These are phyloP conservation scores for Anguilla pacifica DNA, from an alignment of 2,797 vertebrate species.

Conservation along the genomic window DNA sequence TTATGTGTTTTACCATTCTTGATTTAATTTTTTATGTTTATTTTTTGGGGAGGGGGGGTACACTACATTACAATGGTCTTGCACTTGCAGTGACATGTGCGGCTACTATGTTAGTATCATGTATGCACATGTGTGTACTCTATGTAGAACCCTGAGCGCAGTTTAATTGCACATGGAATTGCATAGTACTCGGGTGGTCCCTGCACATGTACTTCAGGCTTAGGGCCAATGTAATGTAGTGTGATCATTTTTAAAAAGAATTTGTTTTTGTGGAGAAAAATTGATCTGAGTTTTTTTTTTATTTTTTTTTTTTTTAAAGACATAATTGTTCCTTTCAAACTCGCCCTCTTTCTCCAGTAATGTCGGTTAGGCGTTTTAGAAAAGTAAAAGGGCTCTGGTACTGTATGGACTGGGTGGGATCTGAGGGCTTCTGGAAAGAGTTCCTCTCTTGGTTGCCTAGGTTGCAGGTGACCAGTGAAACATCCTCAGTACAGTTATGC, in stretches of 20 bases:
- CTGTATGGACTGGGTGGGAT: background rate
- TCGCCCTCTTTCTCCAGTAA: conserved; percentile 41
- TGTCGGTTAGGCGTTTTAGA: conserved; percentile 35
- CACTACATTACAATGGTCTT: conserved; percentile 5
- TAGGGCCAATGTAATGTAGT: background rate
- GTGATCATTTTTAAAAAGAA: conserved; percentile 42
- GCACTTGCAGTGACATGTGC: background rate
- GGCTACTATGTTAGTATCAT: background rate
- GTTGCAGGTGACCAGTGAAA: background rate
- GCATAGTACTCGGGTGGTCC: background rate
- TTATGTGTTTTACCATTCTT: conserved; percentile 65
- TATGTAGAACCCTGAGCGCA: background rate
- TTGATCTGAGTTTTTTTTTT: conserved; percentile 58
- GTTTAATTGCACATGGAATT: background rate
- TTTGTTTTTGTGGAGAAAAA: conserved; percentile 65
- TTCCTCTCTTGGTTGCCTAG: background rate
- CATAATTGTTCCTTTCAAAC: conserved; percentile 48
- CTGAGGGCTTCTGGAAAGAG: background rate
- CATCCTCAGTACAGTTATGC: background rate
- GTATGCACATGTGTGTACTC: background rate
- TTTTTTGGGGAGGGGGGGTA: conserved; percentile 4
- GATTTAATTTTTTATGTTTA: conserved; percentile 55
- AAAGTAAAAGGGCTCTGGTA: background rate
- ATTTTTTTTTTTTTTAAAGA: conserved; percentile 32
- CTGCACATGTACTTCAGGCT: background rate